A percentile compares a stretch with the other conserved stretches of the same genome.
These are phyloP conservation scores for Thryonomys swinderianus DNA, from an alignment of 2,113 vertebrate species.

Conservation along the genomic window DNA sequence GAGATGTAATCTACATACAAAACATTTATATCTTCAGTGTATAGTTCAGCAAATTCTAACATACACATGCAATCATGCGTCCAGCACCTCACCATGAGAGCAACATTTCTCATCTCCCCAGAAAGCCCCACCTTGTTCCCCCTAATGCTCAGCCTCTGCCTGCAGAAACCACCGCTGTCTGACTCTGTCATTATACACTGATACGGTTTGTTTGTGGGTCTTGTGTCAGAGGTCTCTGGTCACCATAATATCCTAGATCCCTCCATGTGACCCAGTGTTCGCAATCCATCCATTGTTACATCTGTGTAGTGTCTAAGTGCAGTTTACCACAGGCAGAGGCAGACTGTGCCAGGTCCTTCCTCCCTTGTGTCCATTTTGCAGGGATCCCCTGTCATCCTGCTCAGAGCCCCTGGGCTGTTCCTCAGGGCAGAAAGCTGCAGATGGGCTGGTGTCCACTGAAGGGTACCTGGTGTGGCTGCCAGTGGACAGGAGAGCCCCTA, in stretches of 20 bases:
- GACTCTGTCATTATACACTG: not conserved
- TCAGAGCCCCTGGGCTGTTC: not conserved
- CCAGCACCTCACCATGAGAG: not conserved
- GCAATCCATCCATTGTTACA: not conserved
- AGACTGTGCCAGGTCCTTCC: not conserved
- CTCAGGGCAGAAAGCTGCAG: not conserved
- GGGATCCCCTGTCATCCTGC: rapidly evolving
- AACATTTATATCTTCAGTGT: not conserved
- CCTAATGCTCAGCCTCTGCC: not conserved
- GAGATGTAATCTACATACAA: not conserved
- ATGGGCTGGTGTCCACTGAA: no score
- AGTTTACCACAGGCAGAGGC: not conserved
- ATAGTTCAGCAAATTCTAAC: not conserved
- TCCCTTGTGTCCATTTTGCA: not conserved
- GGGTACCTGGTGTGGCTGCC: not conserved
- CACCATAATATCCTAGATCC: not conserved
- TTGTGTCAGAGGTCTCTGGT: not conserved
- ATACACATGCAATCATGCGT: not conserved
- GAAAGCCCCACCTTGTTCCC: not conserved
- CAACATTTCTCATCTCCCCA: not conserved
- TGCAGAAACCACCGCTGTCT: not conserved
- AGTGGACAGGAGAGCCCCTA: not conserved
- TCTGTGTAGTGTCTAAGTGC: not conserved
- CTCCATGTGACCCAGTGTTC: not conserved
- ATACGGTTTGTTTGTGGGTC: not conserved